Evolutionary conservation across 1,140 invertebrate species (phyloP).

Genomic region (Octopus bimaculoides): DNA sequence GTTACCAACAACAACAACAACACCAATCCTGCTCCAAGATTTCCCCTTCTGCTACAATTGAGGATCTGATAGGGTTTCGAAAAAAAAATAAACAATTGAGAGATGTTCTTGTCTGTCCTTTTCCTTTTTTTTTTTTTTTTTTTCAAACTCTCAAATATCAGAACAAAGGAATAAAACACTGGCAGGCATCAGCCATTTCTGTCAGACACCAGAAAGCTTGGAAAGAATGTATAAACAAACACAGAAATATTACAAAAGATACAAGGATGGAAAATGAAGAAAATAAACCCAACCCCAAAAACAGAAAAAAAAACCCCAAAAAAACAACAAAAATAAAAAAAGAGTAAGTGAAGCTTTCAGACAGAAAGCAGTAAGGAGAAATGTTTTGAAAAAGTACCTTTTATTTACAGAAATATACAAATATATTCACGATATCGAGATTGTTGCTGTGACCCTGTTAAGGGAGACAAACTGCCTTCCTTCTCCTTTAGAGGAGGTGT

Average conservation of each 20-base stretch:
- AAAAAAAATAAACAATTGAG: too few species aligned
- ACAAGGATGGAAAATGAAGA: neutral
- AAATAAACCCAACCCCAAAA: neutral
- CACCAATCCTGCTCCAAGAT: too few species aligned
- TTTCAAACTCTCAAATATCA: too few species aligned
- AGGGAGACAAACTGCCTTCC: too few species aligned
- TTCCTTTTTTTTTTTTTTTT: too few species aligned
- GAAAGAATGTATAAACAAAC: neutral
- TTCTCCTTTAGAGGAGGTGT: neutral
- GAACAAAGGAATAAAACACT: too few species aligned
- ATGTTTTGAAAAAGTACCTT: neutral
- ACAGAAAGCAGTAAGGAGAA: neutral
- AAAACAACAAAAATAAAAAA: neutral
- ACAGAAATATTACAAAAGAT: neutral
- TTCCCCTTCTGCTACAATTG: too few species aligned
- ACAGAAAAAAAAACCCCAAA: neutral
- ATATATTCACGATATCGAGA: constrained; percentile 5
- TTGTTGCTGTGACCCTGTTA: neutral
- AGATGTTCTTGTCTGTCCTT: too few species aligned
- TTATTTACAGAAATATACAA: constrained; percentile 10
- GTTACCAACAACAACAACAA: too few species aligned
- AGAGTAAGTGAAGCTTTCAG: neutral
- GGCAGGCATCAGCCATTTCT: neutral
- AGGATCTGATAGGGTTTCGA: too few species aligned
- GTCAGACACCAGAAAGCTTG: neutral